Evolutionary conservation across 37 sponge, comb jelly and placozoan genomes (phyloP).

Genomic region (Corticium candelabrum): DNA sequence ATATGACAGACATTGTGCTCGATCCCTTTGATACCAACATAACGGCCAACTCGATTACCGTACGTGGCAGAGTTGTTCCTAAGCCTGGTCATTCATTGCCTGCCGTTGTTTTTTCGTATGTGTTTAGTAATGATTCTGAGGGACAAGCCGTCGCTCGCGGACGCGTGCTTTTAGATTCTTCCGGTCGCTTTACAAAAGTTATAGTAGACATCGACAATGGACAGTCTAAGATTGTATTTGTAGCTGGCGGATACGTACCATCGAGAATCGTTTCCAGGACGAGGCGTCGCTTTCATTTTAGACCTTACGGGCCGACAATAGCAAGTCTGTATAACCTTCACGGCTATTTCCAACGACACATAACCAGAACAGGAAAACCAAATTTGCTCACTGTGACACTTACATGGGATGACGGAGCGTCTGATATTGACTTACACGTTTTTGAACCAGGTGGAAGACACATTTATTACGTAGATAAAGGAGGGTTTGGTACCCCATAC

Average conservation of each 20-base stretch:
- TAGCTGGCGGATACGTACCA: neutral
- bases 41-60: neutral
- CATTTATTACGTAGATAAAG: neutral
- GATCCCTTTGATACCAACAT: neutral
- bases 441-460: neutral
- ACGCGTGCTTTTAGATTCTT: neutral
- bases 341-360: neutral
- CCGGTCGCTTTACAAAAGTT: neutral
- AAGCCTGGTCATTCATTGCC: neutral
- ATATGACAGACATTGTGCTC: neutral
- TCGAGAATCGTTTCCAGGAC: neutral
- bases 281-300: too few relatives aligned
- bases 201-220: neutral
- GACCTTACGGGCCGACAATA: too few relatives aligned
- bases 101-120: neutral
- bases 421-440: neutral
- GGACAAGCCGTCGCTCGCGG: neutral
- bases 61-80: neutral
- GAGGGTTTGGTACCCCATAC: neutral
- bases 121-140: neutral
- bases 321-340: too few relatives aligned
- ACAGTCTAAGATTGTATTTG: neutral
- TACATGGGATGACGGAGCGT: neutral
- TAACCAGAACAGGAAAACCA: neutral
- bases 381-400: neutral